A percentile compares a stretch with the other conserved stretches of the same genome.
phyloP scores from a whole-genome alignment of 2,113 vertebrate species.

The Odontophorus gujanensis region DNA sequence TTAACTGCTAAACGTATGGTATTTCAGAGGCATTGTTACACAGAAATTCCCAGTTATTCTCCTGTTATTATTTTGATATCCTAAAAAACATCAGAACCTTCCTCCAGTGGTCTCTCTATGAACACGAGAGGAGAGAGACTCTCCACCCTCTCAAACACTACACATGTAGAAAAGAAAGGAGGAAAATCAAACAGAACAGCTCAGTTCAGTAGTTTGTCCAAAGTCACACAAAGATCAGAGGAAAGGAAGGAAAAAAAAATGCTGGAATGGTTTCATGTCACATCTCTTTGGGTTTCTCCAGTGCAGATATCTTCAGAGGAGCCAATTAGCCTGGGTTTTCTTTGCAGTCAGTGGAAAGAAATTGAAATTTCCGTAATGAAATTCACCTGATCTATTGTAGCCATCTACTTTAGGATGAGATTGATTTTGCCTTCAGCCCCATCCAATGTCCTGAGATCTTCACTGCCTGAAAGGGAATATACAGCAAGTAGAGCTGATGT shows the following conservation, averaged over 20 bases:
- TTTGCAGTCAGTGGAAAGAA: background rate
- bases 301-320: background rate
- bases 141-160: background rate
- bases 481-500: background rate
- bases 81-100: background rate
- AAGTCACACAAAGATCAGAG: background rate
- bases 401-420: background rate
- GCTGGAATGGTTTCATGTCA: background rate
- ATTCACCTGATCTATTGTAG: background rate
- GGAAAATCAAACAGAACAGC: background rate
- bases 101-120: background rate
- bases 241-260: background rate
- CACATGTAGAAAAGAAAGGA: background rate
- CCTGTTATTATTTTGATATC: background rate
- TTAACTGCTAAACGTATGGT: background rate
- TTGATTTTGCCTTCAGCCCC: background rate
- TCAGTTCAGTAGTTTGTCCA: too few species aligned
- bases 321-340: background rate
- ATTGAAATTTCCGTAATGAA: background rate
- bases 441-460: background rate
- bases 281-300: background rate
- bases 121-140: background rate
- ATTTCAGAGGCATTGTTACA: background rate
- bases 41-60: background rate
- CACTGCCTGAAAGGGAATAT: background rate